A percentile compares a stretch with the other conserved stretches of the same genome.
These are phyloP conservation scores for Hystrix brachyura DNA, from an alignment of 2,113 vertebrate genomes.

Conservation along the genomic window DNA sequence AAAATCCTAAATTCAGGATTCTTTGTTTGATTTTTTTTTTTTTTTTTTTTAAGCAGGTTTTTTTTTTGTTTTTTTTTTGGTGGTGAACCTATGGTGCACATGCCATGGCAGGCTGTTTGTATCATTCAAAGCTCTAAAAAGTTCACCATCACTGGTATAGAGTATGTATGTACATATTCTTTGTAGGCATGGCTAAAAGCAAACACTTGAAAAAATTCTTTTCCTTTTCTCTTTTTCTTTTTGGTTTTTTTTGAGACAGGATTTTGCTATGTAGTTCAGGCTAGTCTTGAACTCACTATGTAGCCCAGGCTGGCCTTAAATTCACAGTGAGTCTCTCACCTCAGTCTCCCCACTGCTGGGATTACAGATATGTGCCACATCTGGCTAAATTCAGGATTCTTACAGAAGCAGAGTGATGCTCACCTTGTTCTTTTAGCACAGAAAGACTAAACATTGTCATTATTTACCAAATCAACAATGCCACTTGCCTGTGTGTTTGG, in stretches of 20 bases:
- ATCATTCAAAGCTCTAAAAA: too few relatives aligned
- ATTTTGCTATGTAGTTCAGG: neutral
- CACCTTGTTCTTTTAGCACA: slow-evolving; percentile 97
- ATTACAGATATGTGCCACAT: neutral
- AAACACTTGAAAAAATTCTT: too few relatives aligned
- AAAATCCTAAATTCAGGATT: slow-evolving; percentile 96
- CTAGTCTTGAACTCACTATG: neutral
- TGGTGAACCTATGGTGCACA: too few relatives aligned
- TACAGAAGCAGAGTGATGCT: slow-evolving; percentile 93
- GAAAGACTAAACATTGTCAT: slow-evolving; percentile 91
- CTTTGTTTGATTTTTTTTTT: neutral
- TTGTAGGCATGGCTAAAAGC: too few relatives aligned
- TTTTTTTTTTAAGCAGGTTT: too few relatives aligned
- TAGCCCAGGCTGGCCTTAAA: neutral
- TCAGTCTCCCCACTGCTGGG: neutral
- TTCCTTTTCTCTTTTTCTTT: too few relatives aligned
- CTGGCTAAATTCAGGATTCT: slow-evolving; percentile 91
- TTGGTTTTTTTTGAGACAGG: neutral
- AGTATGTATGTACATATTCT: too few relatives aligned
- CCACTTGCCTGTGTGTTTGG: slow-evolving; percentile 81
- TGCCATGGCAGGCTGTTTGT: too few relatives aligned
- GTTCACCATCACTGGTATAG: too few relatives aligned
- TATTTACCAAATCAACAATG: slow-evolving; percentile 75
- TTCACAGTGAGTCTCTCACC: neutral
- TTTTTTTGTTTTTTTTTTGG: too few relatives aligned